These are phyloP conservation scores for Drosophila mulleri DNA, from an alignment of 2,888 invertebrate species.

Conservation along the genomic window DNA sequence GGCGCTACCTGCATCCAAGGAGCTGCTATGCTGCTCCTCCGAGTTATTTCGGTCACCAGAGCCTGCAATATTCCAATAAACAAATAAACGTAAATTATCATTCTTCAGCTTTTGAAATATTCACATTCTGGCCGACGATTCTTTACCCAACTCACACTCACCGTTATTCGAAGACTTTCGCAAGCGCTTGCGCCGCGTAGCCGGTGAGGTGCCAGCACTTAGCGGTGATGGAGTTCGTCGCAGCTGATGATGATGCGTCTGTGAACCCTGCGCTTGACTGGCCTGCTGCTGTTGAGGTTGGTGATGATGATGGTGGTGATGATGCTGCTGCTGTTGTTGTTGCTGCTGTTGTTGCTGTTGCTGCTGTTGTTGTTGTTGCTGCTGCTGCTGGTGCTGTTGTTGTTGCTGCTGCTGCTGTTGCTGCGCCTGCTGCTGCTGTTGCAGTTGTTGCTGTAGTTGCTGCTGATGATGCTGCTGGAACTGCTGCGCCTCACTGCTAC, in stretches of 20 bases:
- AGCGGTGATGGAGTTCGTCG: constrained; percentile 86
- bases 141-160: constrained; percentile 71
- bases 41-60: constrained; percentile 86
- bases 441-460: constrained; percentile 86
- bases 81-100: constrained; percentile 1
- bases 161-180: constrained; percentile 89
- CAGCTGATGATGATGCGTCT: constrained; percentile 87
- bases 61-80: constrained; percentile 68
- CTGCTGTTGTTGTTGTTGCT: constrained; percentile 86
- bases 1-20: constrained; percentile 79
- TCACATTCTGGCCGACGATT: constrained; percentile 50
- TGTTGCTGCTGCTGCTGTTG: constrained; percentile 86
- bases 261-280: constrained; percentile 87
- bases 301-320: constrained; percentile 76
- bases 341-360: constrained; percentile 84
- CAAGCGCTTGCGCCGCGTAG: constrained; percentile 87
- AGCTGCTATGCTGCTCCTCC: constrained; percentile 85
- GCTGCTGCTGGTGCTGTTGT: constrained; percentile 86
- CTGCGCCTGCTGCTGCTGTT: constrained; percentile 86
- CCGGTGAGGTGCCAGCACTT: constrained; percentile 88
- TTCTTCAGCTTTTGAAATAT: not conserved
- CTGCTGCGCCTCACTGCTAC: constrained; percentile 85
- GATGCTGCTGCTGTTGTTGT: constrained; percentile 75
- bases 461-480: constrained; percentile 87
- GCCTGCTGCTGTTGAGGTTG: constrained; percentile 86